These are phyloP conservation scores for Thereva unica DNA, from an alignment of 2,888 invertebrate species.

Conservation along the genomic window DNA sequence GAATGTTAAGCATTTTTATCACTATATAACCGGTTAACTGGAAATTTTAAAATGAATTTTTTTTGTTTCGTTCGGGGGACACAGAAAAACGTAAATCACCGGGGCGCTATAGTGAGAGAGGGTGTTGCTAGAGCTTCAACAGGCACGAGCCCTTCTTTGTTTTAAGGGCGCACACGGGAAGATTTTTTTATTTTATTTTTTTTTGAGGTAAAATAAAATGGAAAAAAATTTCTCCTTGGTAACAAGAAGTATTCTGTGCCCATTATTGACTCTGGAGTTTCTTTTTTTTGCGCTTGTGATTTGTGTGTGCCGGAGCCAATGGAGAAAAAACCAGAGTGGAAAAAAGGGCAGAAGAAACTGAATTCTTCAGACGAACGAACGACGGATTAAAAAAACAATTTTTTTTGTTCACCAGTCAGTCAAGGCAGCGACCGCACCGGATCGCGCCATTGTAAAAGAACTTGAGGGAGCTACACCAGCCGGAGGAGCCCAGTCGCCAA, in stretches of 20 bases:
- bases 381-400: slow-evolving; percentile 15
- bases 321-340: slow-evolving; percentile 1
- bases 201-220: slow-evolving; percentile 11
- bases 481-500: slow-evolving; percentile 3
- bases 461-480: slow-evolving; percentile 9
- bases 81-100: background rate
- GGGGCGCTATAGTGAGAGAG: background rate
- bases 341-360: slow-evolving; percentile 30
- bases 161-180: slow-evolving; percentile 5
- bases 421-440: slow-evolving; percentile 25
- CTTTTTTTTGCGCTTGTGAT: background rate
- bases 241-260: slow-evolving; percentile 26
- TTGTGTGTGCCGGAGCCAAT: background rate
- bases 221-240: slow-evolving; percentile 33
- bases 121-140: slow-evolving; percentile 5
- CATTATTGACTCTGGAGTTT: background rate
- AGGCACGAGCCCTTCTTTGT: slow-evolving; percentile 31
- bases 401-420: slow-evolving; percentile 3
- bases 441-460: slow-evolving; percentile 31
- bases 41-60: slow-evolving; percentile 15
- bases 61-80: too few relatives aligned
- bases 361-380: slow-evolving; percentile 8
- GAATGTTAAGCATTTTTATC: too few relatives aligned
- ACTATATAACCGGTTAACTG: background rate
- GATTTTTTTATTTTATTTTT: slow-evolving; percentile 8